Evolutionary conservation across 2,113 vertebrate genomes (phyloP), one percentile per base, ranked within the genome.

Genomic region (Mystacornis crossleyi): DNA sequence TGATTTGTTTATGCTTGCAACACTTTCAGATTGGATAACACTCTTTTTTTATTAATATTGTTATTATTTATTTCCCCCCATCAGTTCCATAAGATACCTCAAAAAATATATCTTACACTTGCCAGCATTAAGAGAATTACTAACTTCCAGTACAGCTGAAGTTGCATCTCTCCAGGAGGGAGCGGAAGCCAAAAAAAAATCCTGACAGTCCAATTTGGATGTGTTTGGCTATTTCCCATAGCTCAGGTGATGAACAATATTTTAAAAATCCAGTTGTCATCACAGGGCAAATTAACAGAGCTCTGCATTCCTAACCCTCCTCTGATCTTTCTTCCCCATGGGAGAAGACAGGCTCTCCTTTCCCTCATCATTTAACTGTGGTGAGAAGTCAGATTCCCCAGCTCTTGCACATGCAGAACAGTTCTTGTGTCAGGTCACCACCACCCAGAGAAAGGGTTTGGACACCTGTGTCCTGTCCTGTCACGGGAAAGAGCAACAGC

Each of bases 1-100:
- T 92, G 42, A 94, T 97, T 96, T 89, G 86, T 79, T 97, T 96
- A 70, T 89, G 54, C 20, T 95, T 78, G 29, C 62, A 95, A 91
- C 29, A 58, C 16, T 90, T 92, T 61, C 69, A 89, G 42, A 75
- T 91, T 84, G 73, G 51, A 81, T 89, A 93, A 91, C 55, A 55
- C 38, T 55, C 82, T 62, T 81, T 85, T 82, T 81, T 72, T 82
- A 82, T 90, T 95, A 95, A 74, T 91, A 89, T 89, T 89, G 40
- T 12, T 89, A 84, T 94, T 95, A 89, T 95, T 93, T 95, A 95
- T 95, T 89, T 90, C 5, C 9, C 8, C 4, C 6, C 25, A 73
- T 83, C 92, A 95, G 70, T 75, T 95, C 54, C 53, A 28, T 77
- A 89, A 96, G 86, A 42, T 89, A 71, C 48, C 74, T 86, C 70